A percentile compares a stretch with the other conserved stretches of the same genome.
These are phyloP conservation scores for Charadrius vociferus DNA, from an alignment of 2,113 vertebrate species.

Conservation along the genomic window DNA sequence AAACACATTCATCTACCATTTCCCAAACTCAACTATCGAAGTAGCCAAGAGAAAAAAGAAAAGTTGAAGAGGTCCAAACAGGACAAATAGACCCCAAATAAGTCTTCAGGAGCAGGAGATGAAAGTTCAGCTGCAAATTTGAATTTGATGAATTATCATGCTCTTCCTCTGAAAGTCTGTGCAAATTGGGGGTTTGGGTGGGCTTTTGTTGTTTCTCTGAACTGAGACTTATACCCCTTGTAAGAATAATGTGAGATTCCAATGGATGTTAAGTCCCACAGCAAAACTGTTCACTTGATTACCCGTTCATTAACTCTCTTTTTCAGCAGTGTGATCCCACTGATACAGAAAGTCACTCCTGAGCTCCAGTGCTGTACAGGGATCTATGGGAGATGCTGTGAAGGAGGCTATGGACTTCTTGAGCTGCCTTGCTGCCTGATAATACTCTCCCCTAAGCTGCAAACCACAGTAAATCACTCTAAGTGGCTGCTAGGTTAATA, in stretches of 20 bases:
- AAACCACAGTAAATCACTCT: neutral
- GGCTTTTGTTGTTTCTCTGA: neutral
- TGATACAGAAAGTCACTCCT: neutral
- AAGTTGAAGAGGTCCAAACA: neutral
- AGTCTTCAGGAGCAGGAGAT: neutral
- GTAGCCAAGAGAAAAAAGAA: neutral
- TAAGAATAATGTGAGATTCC: neutral
- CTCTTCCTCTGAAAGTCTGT: neutral
- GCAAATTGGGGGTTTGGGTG: neutral
- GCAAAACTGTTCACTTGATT: neutral
- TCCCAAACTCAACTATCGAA: neutral
- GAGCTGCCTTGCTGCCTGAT: neutral
- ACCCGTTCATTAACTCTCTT: neutral
- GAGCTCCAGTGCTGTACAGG: neutral
- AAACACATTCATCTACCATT: neutral
- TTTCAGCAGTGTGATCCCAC: neutral
- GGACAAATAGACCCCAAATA: neutral
- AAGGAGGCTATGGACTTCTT: neutral
- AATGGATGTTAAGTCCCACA: neutral
- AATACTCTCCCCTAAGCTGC: neutral
- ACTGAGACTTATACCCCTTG: neutral
- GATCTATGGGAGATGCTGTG: neutral
- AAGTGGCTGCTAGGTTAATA: neutral
- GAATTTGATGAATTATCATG: neutral
- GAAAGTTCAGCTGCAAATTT: neutral